These are phyloP conservation scores for Leptopterna dolabrata DNA, from an alignment of 2,888 invertebrate genomes.

Conservation along the genomic window DNA sequence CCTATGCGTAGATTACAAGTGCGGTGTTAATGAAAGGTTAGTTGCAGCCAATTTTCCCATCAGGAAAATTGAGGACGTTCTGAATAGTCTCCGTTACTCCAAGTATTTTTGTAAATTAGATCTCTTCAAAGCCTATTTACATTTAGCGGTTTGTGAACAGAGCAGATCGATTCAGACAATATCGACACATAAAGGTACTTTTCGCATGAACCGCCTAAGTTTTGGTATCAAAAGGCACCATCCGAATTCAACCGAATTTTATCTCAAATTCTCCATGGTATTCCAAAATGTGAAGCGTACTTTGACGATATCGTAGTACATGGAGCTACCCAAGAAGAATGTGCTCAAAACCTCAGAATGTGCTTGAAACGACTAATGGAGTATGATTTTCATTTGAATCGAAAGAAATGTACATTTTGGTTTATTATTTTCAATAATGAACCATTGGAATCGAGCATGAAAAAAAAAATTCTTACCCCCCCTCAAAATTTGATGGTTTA, in stretches of 20 bases:
- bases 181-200: no score
- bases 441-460: no score
- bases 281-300: not conserved
- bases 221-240: conserved; percentile 7
- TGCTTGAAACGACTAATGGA: not conserved
- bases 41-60: no score
- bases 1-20: conserved; percentile 1
- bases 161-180: not conserved
- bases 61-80: conserved; percentile 54
- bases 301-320: conserved; percentile 58
- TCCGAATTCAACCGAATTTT: not conserved
- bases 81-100: conserved; percentile 53
- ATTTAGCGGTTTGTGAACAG: not conserved
- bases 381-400: not conserved
- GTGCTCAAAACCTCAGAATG: not conserved
- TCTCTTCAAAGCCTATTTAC: not conserved
- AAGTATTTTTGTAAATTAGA: conserved; percentile 54
- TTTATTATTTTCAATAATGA: no score
- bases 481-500: no score
- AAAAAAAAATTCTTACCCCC: no score
- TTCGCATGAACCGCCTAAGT: not conserved
- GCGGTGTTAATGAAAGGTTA: conserved; percentile 58
- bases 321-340: conserved; percentile 58
- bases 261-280: no score
- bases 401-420: conserved; percentile 6